Evolutionary conservation across 1,140 invertebrate species (phyloP), one percentile per base, ranked within the genome.

Genomic region (Pinna nobilis): DNA sequence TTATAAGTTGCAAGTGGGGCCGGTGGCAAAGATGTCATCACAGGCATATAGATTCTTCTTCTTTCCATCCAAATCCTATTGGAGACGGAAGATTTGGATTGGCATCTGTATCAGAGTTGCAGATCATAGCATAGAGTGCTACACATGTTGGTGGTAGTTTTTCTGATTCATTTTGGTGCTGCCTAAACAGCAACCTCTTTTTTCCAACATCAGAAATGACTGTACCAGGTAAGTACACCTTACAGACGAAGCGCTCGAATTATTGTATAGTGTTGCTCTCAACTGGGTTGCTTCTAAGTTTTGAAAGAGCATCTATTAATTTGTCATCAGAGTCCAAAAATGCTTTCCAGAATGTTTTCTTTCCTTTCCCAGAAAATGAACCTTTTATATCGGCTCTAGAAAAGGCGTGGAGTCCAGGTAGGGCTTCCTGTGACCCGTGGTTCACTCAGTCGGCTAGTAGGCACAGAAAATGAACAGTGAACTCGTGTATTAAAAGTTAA

Each of bases 101-200:
- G n/a, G 67, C 67, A 25, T 53, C 20, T 23, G 30, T 1, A 41
- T 60, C 49, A 41, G 23, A 18, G 33, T 37, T 30, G 51, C 53
- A 71, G 11, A 64, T 47, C n/a, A 71, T 71, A 25, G 69, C 37
- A 25, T 37, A 3, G 28, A 68, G 32, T 15, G 66, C 66, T 35
- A 18, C 66, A 4, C 39, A 3, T 20, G 69, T 71, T 50, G 59
- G 60, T 9, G 47, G 41, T 49, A 71, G 49, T 53, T 47, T 33
- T 44, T 71, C 44, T 25, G 41, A 23, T 32, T 64, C 25, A 35
- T 35, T 47, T 65, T 72, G 60, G 7, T 72, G 44, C 49, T 65
- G n/a, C 49, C 47, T n/a, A 37, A 28, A 20, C 5, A n/a, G 33
- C 55, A 25, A 59, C 6, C 55, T 6, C 25, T 32, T n/a, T 23